Evolutionary conservation across 2,797 vertebrate genomes (phyloP).

Genomic region (Esox masquinongy): DNA sequence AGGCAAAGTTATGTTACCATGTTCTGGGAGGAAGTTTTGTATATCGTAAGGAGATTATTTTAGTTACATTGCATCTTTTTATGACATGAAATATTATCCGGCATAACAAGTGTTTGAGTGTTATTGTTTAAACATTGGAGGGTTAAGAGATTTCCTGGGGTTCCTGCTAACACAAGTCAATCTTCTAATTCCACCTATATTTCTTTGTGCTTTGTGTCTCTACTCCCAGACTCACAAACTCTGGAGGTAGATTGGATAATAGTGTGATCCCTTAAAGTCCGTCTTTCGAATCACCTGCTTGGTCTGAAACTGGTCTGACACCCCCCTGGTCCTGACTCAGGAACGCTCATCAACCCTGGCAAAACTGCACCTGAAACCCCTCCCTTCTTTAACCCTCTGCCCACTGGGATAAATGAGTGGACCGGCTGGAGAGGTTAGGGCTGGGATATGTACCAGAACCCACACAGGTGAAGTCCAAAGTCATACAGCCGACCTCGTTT

Average conservation of each 20-base stretch:
- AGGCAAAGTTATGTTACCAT: too few relatives aligned
- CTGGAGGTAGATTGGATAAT: constrained; percentile 45
- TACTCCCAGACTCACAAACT: constrained; percentile 49
- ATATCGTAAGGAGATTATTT: too few relatives aligned
- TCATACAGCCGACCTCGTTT: neutral
- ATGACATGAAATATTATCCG: too few relatives aligned
- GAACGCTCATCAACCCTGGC: constrained; percentile 24
- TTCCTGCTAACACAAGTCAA: neutral
- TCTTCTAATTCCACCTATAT: neutral
- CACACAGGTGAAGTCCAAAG: constrained; percentile 69
- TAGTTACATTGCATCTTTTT: too few relatives aligned
- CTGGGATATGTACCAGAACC: constrained; percentile 80
- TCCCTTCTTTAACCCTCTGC: constrained; percentile 51
- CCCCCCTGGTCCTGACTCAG: constrained; percentile 26
- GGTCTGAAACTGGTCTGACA: constrained; percentile 15
- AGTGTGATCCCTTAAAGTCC: constrained; percentile 41
- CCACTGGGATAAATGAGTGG: constrained; percentile 79
- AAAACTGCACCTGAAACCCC: constrained; percentile 43
- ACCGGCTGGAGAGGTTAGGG: constrained; percentile 68
- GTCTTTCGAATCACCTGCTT: constrained; percentile 41
- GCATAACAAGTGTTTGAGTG: too few relatives aligned
- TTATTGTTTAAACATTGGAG: neutral
- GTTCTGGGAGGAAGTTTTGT: too few relatives aligned
- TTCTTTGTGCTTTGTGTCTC: constrained; percentile 22
- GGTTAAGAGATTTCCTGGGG: neutral